These are phyloP conservation scores for Bombyx mandarina DNA, from an alignment of 1,140 invertebrate species.

Conservation along the genomic window DNA sequence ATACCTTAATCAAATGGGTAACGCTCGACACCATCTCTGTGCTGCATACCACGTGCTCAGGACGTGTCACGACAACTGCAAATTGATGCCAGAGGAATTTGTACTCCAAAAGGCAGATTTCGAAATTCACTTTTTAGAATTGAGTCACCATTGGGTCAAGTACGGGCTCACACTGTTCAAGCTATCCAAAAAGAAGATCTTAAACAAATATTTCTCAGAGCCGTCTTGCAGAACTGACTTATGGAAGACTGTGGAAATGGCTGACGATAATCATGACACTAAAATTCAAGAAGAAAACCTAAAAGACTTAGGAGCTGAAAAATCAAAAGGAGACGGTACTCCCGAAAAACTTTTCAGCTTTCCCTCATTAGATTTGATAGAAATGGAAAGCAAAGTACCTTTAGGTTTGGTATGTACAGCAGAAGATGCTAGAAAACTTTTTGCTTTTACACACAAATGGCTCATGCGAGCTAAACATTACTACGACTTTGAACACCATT, in stretches of 20 bases:
- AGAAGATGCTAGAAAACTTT: constrained; percentile 73
- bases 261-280: constrained; percentile 18
- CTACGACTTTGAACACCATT: constrained; percentile 78
- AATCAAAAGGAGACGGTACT: constrained; percentile 34
- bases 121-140: constrained; percentile 72
- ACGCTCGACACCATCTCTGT: constrained; percentile 74
- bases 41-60: constrained; percentile 67
- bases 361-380: constrained; percentile 43
- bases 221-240: constrained; percentile 36
- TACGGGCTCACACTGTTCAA: constrained; percentile 75
- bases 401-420: constrained; percentile 40
- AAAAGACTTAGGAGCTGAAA: constrained; percentile 39
- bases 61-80: constrained; percentile 64
- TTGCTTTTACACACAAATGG: constrained; percentile 77
- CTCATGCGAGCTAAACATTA: constrained; percentile 76
- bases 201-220: constrained; percentile 47
- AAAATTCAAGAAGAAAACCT: constrained; percentile 32
- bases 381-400: constrained; percentile 43
- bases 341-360: constrained; percentile 40
- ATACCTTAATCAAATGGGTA: constrained; percentile 45
- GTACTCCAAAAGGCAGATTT: constrained; percentile 63
- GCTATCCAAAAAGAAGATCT: constrained; percentile 65
- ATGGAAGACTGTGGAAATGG: constrained; percentile 44
- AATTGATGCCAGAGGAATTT: constrained; percentile 52
- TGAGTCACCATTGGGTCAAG: constrained; percentile 76